Base-by-base conservation (phyloP, 2,888 invertebrate genomes). In the Megamerina dolium region DNA sequence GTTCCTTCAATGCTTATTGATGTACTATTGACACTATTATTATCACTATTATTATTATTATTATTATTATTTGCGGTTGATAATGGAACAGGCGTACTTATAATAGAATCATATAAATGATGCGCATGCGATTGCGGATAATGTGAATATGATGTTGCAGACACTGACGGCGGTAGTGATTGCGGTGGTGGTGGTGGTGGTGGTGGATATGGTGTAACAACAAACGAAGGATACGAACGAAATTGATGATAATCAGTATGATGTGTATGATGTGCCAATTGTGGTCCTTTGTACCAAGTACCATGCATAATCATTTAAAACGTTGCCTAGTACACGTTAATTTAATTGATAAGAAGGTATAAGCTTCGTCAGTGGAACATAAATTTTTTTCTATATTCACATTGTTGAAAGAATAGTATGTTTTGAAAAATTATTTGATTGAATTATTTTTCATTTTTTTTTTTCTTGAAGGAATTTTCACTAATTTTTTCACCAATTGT, bases 231-330 rank as follows among this genome's bases (percentile, higher is more conserved):
- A 60, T 68, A 65, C 50, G 65, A 68, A 46, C 68, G 68, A 46
- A 64, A 68, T 57, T 67, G 67, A 56, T 64, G 66, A 49, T 64
- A 64, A 33, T 64, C 63, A 50, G 53, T 37, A 37, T 50, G 48
- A 48, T 58, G 50, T 52, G 53, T 63, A 57, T 65, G 65, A 57
- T 65, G 65, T 49, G 65, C 62, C 66, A 68, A 56, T 61, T 68
- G 68, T 54, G 68, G 68, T 68, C 68, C 68, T 62, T 68, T 68
- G 65, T 68, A 68, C 68, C 68, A 68, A 57, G 67, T 68, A 63
- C 65, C 65, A 68, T 68, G 68, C 68, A 68, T 68, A 67, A 68
- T 68, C 68, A 65, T 65, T 63, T 60, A 63, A 52, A 38, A 31
- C 31, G 16, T 10, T 13, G 9, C 16, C 3, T 23, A 23, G 23